Percentiles rank a stretch among this genome's conserved stretches.
phyloP scores from a whole-genome alignment of 30 jellyfish, hydroid and myxozoan genomes.

The Pseudorhiza aurosa region DNA sequence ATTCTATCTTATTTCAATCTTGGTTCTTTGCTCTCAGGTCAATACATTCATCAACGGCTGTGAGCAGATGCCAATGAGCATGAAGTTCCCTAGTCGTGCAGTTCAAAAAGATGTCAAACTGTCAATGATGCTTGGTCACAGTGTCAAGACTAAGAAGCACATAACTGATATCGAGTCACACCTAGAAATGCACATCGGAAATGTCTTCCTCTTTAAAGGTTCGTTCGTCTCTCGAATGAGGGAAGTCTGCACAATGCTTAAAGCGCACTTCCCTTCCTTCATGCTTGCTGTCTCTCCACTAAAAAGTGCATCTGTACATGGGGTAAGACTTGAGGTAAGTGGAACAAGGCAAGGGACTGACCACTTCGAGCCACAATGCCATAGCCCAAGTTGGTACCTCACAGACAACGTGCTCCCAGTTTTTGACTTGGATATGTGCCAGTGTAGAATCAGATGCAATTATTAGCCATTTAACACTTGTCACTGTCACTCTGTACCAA shows the following conservation, averaged over 20 bases:
- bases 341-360: no score
- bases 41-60: slow-evolving; percentile 85
- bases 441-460: no score
- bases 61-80: slow-evolving; percentile 82
- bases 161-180: slow-evolving; percentile 7
- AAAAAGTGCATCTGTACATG: no score
- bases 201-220: slow-evolving; percentile 53
- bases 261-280: no score
- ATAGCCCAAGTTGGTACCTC: no score
- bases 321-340: no score
- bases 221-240: not conserved
- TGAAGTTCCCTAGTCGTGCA: slow-evolving; percentile 87
- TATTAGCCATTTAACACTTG: no score
- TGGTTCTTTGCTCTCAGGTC: slow-evolving; percentile 43
- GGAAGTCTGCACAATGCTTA: not conserved
- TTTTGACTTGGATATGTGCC: no score
- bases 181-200: slow-evolving; percentile 44
- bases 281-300: no score
- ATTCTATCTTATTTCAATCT: not conserved
- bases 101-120: slow-evolving; percentile 69
- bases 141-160: slow-evolving; percentile 47
- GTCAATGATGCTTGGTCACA: slow-evolving; percentile 86
- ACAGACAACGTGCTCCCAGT: no score
- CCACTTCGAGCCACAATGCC: no score
- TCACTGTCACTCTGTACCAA: no score